Evolutionary conservation across 2,113 vertebrate species (phyloP), one percentile per base, ranked within the genome.

Genomic region (Mastomys coucha): DNA sequence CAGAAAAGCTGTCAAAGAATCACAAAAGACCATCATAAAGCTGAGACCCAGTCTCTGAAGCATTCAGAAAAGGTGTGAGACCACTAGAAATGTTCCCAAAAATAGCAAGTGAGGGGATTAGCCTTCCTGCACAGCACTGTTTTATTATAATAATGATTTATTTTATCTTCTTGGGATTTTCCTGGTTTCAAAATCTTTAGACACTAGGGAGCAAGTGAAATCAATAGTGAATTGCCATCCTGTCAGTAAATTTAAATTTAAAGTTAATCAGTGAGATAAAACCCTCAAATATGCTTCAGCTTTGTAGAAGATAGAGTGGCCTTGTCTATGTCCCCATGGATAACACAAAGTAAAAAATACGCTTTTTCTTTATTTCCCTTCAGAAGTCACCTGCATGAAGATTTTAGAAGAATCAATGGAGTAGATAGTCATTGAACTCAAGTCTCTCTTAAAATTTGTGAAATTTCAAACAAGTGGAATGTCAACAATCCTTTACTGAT

Each of bases 381-480:
- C 70, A 86, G 70, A 80, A 81, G 56, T 63, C 0, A 72, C 76
- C 36, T 89, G 63, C 33, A 39, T 82, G 17, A 81, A 49, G n/a
- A 19, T 42, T 88, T 7, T 56, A 75, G 49, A 95, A 88, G 75
- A 3, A 9, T 93, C 76, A 53, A 82, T 45, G 78, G 26, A 94
- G 26, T 33, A 22, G n/a, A 45, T 77, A 24, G 49, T 7, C 22
- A 33, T 63, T 49, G 90, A 67, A 82, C 73, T 60, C 76, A 92
- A 77, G 82, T 87, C 45, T 95, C 76, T 80, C 20, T 73, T 10
- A 9, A 89, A 31, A 82, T 36, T 84, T 88, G 88, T 16, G 81
- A 86, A 56, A 91, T 91, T 97, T 82, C 22, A 82, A 96, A 63
- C n/a, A 77, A 88, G 77, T 72, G 45, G 19, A 13, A 45, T 56